Evolutionary conservation across 2,797 vertebrate species (phyloP).

Genomic region (Miichthys miiuy): DNA sequence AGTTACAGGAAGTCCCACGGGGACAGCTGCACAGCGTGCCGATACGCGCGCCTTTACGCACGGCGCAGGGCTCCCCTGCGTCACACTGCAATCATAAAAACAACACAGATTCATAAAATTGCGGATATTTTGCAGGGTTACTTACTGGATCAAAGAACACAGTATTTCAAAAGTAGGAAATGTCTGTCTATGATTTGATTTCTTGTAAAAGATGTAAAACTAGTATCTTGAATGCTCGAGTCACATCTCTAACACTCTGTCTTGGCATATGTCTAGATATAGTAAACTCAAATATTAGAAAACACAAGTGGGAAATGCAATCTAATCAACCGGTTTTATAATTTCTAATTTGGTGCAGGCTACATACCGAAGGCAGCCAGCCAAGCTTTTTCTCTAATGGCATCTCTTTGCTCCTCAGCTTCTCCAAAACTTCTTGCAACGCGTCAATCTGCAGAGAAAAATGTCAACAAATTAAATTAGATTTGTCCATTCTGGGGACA

Average conservation of each 20-base stretch:
- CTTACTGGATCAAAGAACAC: not conserved
- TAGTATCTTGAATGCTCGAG: too few relatives aligned
- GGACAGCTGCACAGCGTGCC: constrained; percentile 88
- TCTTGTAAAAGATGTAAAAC: too few relatives aligned
- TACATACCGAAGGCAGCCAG: constrained; percentile 87
- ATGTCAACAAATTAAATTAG: not conserved
- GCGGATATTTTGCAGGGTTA: not conserved
- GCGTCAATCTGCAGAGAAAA: constrained; percentile 81
- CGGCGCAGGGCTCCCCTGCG: constrained; percentile 84
- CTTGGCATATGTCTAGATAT: not conserved
- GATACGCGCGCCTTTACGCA: constrained; percentile 86
- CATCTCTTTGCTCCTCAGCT: constrained; percentile 85
- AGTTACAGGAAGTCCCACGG: constrained; percentile 85
- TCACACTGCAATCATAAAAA: constrained; percentile 79
- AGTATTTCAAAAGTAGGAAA: not conserved
- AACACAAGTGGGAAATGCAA: too few relatives aligned
- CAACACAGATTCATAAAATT: not conserved
- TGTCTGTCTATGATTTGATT: not conserved
- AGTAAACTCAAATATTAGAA: not conserved
- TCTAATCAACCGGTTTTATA: too few relatives aligned
- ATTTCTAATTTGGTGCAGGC: not conserved
- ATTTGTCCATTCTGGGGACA: not conserved
- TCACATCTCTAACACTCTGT: not conserved
- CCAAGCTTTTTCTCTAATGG: constrained; percentile 88
- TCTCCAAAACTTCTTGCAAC: constrained; percentile 87